Conservation (phyloP, 1,140 invertebrate species). For the Trichonephila clavipes region DNA sequence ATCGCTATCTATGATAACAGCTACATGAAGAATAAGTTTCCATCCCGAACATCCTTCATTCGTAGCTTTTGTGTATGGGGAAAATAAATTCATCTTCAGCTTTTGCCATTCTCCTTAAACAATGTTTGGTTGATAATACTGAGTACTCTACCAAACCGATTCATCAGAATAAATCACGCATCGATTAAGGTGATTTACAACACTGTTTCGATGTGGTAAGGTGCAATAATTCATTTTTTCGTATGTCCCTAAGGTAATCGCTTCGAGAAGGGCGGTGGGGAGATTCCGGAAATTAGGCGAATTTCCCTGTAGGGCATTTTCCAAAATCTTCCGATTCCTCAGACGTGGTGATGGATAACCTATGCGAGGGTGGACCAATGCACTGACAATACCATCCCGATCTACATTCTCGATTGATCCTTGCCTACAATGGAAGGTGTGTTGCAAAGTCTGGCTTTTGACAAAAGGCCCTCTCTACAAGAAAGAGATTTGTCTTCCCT, state of each 20-base stretch:
- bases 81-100: too few species aligned
- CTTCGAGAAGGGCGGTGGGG: background rate
- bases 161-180: slow-evolving; percentile 35
- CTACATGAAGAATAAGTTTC: too few species aligned
- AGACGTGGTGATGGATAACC: slow-evolving; percentile 32
- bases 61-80: background rate
- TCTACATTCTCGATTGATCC: slow-evolving; percentile 26
- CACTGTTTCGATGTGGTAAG: background rate
- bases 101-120: background rate
- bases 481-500: slow-evolving; percentile 51
- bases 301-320: slow-evolving; percentile 48
- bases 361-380: background rate
- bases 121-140: background rate
- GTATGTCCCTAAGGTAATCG: slow-evolving; percentile 1
- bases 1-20: too few species aligned
- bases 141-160: background rate
- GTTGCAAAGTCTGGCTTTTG: slow-evolving; percentile 17
- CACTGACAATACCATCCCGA: slow-evolving; percentile 42
- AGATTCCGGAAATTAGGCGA: slow-evolving; percentile 56
- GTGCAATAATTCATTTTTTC: slow-evolving; percentile 6
- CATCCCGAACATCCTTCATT: too few species aligned
- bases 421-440: slow-evolving; percentile 19
- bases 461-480: slow-evolving; percentile 43
- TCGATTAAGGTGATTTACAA: slow-evolving; percentile 52
- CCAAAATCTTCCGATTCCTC: slow-evolving; percentile 11